Conservation (phyloP, 1,140 invertebrate species). For the Eciton burchellii region DNA sequence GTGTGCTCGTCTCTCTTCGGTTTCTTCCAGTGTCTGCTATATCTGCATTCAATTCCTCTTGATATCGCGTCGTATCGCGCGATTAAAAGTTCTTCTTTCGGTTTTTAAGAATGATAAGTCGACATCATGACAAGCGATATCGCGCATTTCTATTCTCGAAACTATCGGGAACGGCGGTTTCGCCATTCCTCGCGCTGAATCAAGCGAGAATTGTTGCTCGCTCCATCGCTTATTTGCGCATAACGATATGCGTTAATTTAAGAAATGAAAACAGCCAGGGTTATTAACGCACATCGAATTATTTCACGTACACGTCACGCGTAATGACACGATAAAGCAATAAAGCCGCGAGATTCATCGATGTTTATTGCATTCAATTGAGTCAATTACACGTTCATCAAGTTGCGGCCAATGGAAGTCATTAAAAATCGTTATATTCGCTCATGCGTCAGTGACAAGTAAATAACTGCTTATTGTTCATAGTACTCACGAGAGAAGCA, state of each 20-base stretch:
- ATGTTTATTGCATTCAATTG: constrained; percentile 71
- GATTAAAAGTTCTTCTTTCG: no score
- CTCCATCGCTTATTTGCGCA: background rate
- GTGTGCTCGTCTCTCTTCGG: background rate
- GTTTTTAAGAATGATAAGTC: background rate
- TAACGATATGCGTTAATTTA: constrained; percentile 28
- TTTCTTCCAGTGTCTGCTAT: background rate
- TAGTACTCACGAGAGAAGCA: background rate
- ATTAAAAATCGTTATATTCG: constrained; percentile 22
- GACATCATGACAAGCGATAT: background rate
- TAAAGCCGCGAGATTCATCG: constrained; percentile 39
- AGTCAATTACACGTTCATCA: constrained; percentile 45
- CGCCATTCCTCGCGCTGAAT: background rate
- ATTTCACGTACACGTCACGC: background rate
- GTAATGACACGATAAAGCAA: constrained; percentile 42
- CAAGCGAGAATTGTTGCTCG: background rate
- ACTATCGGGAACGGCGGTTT: background rate
- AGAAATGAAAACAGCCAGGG: background rate
- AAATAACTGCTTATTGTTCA: constrained; percentile 15
- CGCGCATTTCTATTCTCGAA: background rate
- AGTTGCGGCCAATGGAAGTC: constrained; percentile 33
- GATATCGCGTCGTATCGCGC: background rate
- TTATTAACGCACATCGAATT: constrained; percentile 23
- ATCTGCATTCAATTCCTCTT: background rate
- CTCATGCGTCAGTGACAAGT: background rate